These are phyloP conservation scores for Apodemus speciosus DNA, from an alignment of 2,113 vertebrate genomes.

Conservation along the genomic window DNA sequence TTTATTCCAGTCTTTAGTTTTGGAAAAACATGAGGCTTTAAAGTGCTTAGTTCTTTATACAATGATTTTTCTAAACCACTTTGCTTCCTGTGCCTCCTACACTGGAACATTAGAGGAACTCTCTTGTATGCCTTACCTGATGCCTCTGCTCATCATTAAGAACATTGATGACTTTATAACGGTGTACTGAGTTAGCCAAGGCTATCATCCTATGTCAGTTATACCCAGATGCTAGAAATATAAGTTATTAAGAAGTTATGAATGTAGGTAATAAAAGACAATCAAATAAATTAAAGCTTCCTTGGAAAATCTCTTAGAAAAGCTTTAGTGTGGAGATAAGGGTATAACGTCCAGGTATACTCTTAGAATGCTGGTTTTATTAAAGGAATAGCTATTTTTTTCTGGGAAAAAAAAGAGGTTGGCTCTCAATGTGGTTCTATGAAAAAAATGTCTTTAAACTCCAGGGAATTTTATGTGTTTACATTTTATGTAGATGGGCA, in stretches of 20 bases:
- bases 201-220: background rate
- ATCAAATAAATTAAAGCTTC: constrained; percentile 11
- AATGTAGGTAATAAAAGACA: constrained; percentile 5
- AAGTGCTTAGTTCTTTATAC: background rate
- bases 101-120: background rate
- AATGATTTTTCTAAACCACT: background rate
- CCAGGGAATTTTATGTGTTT: background rate
- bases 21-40: background rate
- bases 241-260: constrained; percentile 27
- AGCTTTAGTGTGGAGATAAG: background rate
- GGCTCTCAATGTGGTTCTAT: background rate
- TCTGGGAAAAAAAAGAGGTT: background rate
- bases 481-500: background rate
- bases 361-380: constrained; percentile 5
- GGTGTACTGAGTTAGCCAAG: background rate
- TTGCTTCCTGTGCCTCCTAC: background rate
- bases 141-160: background rate
- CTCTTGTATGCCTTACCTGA: background rate
- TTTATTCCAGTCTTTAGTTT: background rate
- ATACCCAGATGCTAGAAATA: background rate
- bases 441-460: background rate
- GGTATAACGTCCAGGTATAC: background rate
- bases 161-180: background rate
- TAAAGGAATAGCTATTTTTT: background rate
- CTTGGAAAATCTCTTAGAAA: constrained; percentile 13